Percentiles rank a stretch among this genome's conserved stretches.
Conservation (phyloP, 23 tunicate species). For the Ciona savignyi region DNA sequence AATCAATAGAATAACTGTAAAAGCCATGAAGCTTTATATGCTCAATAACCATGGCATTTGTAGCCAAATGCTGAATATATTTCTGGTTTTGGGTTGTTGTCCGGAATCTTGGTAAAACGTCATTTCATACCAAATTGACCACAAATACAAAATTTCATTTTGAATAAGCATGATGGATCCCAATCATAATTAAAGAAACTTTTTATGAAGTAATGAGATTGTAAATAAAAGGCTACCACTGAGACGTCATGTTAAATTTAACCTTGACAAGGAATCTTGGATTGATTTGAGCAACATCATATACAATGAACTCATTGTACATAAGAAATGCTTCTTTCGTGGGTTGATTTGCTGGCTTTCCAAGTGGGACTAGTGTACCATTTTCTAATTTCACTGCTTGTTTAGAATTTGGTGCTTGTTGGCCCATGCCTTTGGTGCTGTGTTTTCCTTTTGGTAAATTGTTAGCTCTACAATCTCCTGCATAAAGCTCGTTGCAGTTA, state of each 20-base stretch:
- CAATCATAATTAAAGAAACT: too few species aligned
- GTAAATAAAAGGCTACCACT: too few species aligned
- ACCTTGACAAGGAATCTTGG: slow-evolving; percentile 62
- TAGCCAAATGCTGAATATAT: too few species aligned
- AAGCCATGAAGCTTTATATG: too few species aligned
- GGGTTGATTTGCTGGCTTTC: slow-evolving; percentile 30
- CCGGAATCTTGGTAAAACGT: too few species aligned
- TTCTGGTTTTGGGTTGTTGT: too few species aligned
- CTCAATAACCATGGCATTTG: too few species aligned
- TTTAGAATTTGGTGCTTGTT: slow-evolving; percentile 21
- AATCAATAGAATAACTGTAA: too few species aligned
- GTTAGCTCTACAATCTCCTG: slow-evolving; percentile 31
- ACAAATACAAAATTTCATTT: too few species aligned
- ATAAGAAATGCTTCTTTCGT: slow-evolving; percentile 11
- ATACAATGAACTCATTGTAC: slow-evolving; percentile 81
- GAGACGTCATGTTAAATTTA: slow-evolving; percentile 30
- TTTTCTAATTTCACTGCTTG: slow-evolving; percentile 17
- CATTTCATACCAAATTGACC: too few species aligned
- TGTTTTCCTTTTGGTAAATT: slow-evolving; percentile 51
- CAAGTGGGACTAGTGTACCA: slow-evolving; percentile 56
- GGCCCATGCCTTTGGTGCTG: slow-evolving; percentile 55
- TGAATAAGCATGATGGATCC: too few species aligned
- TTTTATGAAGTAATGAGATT: too few species aligned
- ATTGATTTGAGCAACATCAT: slow-evolving; percentile 51
- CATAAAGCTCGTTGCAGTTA: slow-evolving; percentile 2